phyloP scores from a whole-genome alignment of 1,140 invertebrate genomes.

The Lerema accius region DNA sequence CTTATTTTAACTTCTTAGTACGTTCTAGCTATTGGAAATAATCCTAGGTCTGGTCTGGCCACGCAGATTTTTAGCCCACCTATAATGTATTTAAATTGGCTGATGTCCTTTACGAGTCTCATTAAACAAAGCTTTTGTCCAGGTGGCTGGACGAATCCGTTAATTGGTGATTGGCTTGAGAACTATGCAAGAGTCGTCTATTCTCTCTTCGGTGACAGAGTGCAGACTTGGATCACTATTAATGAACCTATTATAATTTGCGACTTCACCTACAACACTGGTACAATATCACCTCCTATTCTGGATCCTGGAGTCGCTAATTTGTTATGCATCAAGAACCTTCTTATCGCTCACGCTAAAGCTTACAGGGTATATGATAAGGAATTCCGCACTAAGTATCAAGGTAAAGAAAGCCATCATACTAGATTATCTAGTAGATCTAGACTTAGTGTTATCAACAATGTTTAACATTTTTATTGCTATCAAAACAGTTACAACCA shows the following conservation, averaged over 20 bases:
- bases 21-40: too few relatives aligned
- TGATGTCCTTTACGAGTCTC: too few relatives aligned
- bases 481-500: too few relatives aligned
- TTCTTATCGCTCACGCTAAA: constrained; percentile 48
- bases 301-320: constrained; percentile 57
- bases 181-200: constrained; percentile 72
- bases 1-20: too few relatives aligned
- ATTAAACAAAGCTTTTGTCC: too few relatives aligned
- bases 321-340: constrained; percentile 47
- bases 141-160: constrained; percentile 83
- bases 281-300: constrained; percentile 71
- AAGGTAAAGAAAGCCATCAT: too few relatives aligned
- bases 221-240: constrained; percentile 71
- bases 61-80: too few relatives aligned
- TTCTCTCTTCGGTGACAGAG: constrained; percentile 67
- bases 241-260: constrained; percentile 67
- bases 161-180: constrained; percentile 74
- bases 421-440: too few relatives aligned
- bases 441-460: too few relatives aligned
- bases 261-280: constrained; percentile 59
- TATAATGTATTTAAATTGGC: too few relatives aligned
- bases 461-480: too few relatives aligned
- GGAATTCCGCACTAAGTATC: constrained; percentile 41
- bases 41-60: too few relatives aligned
- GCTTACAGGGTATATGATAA: constrained; percentile 47